phyloP scores from a whole-genome alignment of 2,888 invertebrate genomes.

The Pycnomerus fuliginosus region DNA sequence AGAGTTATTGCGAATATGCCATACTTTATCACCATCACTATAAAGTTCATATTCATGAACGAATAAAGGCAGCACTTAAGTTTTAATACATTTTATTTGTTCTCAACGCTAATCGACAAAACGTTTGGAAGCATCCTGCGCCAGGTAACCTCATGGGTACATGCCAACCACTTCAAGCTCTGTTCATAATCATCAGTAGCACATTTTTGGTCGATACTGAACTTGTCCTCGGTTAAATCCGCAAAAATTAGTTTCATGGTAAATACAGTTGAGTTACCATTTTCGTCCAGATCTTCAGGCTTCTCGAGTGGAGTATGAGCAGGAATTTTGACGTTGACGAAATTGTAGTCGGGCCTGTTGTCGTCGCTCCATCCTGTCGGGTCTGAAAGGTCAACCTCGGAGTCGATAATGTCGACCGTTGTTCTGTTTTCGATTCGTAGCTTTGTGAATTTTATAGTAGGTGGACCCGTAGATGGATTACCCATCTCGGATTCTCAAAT shows the following conservation, averaged over 20 bases:
- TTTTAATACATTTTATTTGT: too few relatives aligned
- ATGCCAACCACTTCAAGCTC: too few relatives aligned
- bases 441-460: slow-evolving; percentile 3
- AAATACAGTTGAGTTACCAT: not conserved
- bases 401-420: not conserved
- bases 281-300: not conserved
- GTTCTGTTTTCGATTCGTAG: not conserved
- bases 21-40: too few relatives aligned
- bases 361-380: not conserved
- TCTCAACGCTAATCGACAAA: too few relatives aligned
- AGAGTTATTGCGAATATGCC: too few relatives aligned
- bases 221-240: not conserved
- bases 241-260: not conserved
- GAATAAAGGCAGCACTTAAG: too few relatives aligned
- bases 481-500: too few relatives aligned
- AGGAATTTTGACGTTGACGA: not conserved
- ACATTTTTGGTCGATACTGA: not conserved
- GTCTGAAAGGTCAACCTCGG: not conserved
- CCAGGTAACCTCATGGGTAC: too few relatives aligned
- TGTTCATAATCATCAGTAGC: too few relatives aligned
- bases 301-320: not conserved
- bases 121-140: too few relatives aligned
- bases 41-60: too few relatives aligned
- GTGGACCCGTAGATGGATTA: too few relatives aligned
- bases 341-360: not conserved